A percentile compares a stretch with the other conserved stretches of the same genome.
These are phyloP conservation scores for Umimayanthus kanabou DNA, from an alignment of 92 coral and sea anemone species.

Conservation along the genomic window DNA sequence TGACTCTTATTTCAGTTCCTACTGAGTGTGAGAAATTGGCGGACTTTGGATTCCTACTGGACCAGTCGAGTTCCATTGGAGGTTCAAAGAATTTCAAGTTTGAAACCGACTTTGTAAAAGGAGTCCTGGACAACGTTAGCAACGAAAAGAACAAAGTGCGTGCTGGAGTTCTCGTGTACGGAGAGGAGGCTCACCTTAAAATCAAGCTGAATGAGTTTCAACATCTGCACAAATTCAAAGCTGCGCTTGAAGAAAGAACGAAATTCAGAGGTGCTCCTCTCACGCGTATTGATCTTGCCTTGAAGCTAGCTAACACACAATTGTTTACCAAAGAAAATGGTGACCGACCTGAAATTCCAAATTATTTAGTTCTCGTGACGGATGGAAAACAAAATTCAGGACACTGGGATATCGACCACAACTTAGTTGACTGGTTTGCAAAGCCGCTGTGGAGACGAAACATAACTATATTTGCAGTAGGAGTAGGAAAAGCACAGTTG, in stretches of 20 bases:
- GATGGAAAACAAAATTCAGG: conserved; percentile 29
- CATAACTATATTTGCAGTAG: conserved; percentile 29
- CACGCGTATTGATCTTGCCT: conserved; percentile 18
- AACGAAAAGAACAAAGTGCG: not conserved
- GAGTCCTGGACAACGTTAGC: conserved; percentile 1
- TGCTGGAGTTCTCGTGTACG: conserved; percentile 8
- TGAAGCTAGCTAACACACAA: not conserved
- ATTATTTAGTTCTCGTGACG: conserved; percentile 36
- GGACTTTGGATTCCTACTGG: conserved; percentile 32
- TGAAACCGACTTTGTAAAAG: conserved; percentile 31
- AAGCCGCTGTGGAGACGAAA: conserved; percentile 29
- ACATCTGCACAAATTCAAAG: not conserved
- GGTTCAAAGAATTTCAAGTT: not conserved
- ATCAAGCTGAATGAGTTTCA: conserved; percentile 28
- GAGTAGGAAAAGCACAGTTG: not conserved
- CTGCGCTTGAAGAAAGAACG: conserved; percentile 12
- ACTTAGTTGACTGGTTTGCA: conserved; percentile 13
- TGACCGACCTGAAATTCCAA: conserved; percentile 25
- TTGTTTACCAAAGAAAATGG: conserved; percentile 30
- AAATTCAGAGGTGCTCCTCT: not conserved
- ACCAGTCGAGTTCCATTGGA: conserved; percentile 18
- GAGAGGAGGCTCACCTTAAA: not conserved
- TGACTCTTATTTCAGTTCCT: not conserved
- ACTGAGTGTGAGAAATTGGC: conserved; percentile 13
- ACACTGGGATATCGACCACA: not conserved